A percentile compares a stretch with the other conserved stretches of the same genome.
Conservation (phyloP, 2,113 vertebrate genomes). For the Sylvilagus bachmani region DNA sequence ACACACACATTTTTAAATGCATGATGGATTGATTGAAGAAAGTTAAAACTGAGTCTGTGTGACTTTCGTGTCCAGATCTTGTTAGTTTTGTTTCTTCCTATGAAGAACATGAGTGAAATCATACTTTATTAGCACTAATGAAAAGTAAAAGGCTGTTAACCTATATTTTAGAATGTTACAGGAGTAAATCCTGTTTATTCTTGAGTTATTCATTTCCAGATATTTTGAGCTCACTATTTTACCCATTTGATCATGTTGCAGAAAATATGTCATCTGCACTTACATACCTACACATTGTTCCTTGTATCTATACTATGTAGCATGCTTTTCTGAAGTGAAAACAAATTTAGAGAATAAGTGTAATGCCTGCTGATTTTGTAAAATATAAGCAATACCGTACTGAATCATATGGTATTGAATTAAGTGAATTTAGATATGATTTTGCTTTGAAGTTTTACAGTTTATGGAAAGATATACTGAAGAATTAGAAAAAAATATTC, state of each 20-base stretch:
- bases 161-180: background rate
- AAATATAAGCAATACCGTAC: conserved; percentile 28
- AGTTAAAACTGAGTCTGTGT: background rate
- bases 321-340: conserved; percentile 43
- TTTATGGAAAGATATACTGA: conserved; percentile 40
- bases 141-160: background rate
- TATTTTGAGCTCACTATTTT: background rate
- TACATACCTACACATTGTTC: background rate
- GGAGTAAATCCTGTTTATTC: background rate
- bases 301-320: background rate
- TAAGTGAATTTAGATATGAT: conserved; percentile 54
- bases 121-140: background rate
- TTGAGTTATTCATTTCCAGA: conserved; percentile 13
- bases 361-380: background rate
- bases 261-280: background rate
- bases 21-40: background rate
- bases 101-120: background rate
- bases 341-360: conserved; percentile 31
- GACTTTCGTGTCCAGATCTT: background rate
- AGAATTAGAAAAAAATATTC: conserved; percentile 45
- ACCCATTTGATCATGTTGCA: background rate
- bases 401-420: conserved; percentile 21
- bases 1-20: background rate
- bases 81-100: background rate
- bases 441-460: conserved; percentile 52